Percentiles rank a stretch among this genome's conserved stretches.
phyloP scores from a whole-genome alignment of 2,888 invertebrate genomes.

The Erpobdella octoculata region DNA sequence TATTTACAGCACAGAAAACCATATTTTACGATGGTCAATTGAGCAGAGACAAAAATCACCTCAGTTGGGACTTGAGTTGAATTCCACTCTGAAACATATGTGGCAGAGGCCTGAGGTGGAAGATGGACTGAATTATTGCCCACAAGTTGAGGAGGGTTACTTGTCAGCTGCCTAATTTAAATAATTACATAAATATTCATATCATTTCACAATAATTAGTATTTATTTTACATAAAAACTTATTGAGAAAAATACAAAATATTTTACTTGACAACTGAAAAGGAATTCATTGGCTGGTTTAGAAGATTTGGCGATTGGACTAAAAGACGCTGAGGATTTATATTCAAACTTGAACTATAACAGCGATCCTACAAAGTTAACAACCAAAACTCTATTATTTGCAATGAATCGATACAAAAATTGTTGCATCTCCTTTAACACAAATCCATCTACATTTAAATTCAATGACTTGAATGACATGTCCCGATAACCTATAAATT shows the following conservation, averaged over 20 bases:
- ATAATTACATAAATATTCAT: not conserved
- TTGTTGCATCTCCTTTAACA: no score
- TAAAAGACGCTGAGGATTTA: not conserved
- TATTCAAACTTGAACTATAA: not conserved
- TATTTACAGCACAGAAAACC: not conserved
- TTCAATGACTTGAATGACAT: no score
- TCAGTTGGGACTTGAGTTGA: not conserved
- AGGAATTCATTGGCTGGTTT: not conserved
- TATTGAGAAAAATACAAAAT: no score
- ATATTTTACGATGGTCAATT: not conserved
- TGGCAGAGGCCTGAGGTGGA: not conserved
- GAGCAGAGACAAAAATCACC: not conserved
- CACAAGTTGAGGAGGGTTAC: not conserved
- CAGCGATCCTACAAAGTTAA: slow-evolving; percentile 17
- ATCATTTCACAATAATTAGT: no score
- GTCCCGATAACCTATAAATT: no score
- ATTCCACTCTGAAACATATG: no score
- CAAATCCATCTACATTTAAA: no score
- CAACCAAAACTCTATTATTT: no score
- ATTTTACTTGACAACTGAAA: not conserved
- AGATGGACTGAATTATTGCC: not conserved
- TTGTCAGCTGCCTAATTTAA: not conserved
- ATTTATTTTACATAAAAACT: no score
- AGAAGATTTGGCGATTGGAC: slow-evolving; percentile 13
- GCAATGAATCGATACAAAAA: no score